Percentiles rank a stretch among this genome's conserved stretches.
Conservation (phyloP, 2,113 vertebrate species). For the Cichladusa arquata region DNA sequence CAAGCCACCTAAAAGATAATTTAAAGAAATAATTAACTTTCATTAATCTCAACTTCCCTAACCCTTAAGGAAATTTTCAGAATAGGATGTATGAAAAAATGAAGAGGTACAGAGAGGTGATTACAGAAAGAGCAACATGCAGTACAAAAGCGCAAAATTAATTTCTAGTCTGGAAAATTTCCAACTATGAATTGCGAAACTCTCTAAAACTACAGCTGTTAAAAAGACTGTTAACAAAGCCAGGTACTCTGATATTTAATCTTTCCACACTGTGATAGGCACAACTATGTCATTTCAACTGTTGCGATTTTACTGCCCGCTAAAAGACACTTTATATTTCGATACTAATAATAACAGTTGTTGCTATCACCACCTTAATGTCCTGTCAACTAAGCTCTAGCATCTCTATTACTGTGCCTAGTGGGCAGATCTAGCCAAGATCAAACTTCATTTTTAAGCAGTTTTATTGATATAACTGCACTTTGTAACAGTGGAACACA, state of each 20-base stretch:
- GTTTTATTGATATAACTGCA: background rate
- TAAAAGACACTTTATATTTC: background rate
- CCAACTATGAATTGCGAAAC: background rate
- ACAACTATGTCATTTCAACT: background rate
- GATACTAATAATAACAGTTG: background rate
- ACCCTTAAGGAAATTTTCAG: background rate
- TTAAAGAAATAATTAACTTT: background rate
- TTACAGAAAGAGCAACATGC: background rate
- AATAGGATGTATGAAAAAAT: background rate
- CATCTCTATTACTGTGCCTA: background rate
- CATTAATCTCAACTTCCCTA: background rate
- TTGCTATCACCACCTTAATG: background rate
- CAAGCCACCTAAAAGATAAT: background rate
- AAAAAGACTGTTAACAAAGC: background rate
- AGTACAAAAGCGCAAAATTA: background rate
- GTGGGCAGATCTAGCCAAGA: background rate
- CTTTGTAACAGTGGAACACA: background rate
- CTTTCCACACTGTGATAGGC: background rate
- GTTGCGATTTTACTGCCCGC: background rate
- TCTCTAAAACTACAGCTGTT: background rate
- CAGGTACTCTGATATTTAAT: background rate
- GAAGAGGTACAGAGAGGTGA: background rate
- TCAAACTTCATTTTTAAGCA: background rate
- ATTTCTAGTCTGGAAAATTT: background rate
- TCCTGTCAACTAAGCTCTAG: background rate